phyloP scores from a whole-genome alignment of 1,140 invertebrate genomes.

The Zophobas atratus region DNA sequence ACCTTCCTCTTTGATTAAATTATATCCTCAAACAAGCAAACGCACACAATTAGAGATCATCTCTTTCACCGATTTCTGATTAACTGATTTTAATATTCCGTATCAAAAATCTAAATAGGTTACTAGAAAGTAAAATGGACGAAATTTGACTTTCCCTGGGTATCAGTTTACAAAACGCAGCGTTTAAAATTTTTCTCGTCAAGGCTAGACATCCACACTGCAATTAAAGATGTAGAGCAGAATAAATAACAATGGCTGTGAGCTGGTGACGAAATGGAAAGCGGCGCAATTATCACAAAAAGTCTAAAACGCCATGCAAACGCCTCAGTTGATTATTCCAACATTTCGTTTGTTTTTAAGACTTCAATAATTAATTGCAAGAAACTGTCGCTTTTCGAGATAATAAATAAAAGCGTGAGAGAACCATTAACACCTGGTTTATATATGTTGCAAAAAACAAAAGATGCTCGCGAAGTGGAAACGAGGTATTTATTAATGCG shows the following conservation, averaged over 20 bases:
- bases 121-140: constrained; percentile 17
- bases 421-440: neutral
- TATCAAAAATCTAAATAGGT: neutral
- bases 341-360: constrained; percentile 11
- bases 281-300: constrained; percentile 27
- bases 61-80: constrained; percentile 16
- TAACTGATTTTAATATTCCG: neutral
- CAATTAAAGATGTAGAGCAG: constrained; percentile 40
- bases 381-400: constrained; percentile 28
- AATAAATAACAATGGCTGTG: constrained; percentile 25
- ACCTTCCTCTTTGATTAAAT: constrained; percentile 37
- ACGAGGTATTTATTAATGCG: neutral
- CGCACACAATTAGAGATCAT: constrained; percentile 24
- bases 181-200: constrained; percentile 15
- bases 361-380: constrained; percentile 6
- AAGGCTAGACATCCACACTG: constrained; percentile 12
- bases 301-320: constrained; percentile 16
- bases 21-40: constrained; percentile 26
- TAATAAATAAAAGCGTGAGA: neutral
- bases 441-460: neutral
- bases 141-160: constrained; percentile 8
- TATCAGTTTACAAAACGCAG: constrained; percentile 20
- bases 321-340: neutral
- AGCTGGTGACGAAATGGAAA: constrained; percentile 31
- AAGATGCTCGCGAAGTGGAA: neutral